Evolutionary conservation across 2,113 vertebrate species (phyloP).

Genomic region (Ictalurus furcatus): DNA sequence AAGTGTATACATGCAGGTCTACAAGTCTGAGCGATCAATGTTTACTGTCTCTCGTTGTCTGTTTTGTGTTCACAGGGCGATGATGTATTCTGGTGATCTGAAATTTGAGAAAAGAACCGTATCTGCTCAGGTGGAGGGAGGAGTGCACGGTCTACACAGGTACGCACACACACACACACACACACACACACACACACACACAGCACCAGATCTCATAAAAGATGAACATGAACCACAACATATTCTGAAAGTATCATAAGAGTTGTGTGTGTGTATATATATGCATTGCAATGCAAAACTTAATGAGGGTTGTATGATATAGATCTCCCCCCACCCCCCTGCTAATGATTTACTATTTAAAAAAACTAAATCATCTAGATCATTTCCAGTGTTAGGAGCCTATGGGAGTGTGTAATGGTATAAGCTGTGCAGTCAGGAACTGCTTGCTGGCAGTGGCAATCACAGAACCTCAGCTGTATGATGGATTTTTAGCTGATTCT

Average conservation of each 20-base stretch:
- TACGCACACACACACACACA: conserved; percentile 52
- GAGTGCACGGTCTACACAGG: conserved; percentile 95
- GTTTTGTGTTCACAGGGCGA: conserved; percentile 74
- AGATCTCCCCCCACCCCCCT: too few species aligned
- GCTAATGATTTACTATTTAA: too few species aligned
- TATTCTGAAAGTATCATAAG: background rate
- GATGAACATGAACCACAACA: background rate
- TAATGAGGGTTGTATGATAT: background rate
- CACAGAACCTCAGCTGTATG: background rate
- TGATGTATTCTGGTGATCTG: conserved; percentile 98
- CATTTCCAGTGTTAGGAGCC: background rate
- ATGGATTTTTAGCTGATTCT: background rate
- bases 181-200: background rate
- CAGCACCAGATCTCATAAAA: background rate
- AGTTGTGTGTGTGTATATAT: background rate
- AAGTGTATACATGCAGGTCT: background rate
- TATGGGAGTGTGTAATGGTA: background rate
- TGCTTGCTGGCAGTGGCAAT: background rate
- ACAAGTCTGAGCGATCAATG: background rate
- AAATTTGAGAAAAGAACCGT: conserved; percentile 96
- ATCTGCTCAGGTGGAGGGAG: conserved; percentile 94
- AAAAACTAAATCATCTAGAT: too few species aligned
- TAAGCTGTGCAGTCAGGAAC: background rate
- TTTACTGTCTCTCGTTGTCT: background rate
- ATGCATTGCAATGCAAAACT: background rate